Conservation (phyloP, 2,797 vertebrate genomes). For the Sparus aurata region DNA sequence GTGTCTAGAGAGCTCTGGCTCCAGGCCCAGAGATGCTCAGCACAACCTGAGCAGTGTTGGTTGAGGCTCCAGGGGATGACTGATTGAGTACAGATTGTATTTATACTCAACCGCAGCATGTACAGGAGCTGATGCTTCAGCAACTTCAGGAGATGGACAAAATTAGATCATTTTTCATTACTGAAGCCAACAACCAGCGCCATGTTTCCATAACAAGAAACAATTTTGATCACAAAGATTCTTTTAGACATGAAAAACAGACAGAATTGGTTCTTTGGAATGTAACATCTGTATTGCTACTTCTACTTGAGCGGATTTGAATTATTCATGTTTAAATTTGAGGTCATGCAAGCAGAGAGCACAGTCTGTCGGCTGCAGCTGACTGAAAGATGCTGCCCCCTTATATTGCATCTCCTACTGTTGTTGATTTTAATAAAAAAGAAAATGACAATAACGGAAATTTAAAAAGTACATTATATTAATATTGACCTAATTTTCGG, state of each 20-base stretch:
- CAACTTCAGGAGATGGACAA: conserved; percentile 42
- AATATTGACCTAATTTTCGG: not conserved
- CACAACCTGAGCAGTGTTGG: conserved; percentile 59
- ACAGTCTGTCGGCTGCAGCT: conserved; percentile 21
- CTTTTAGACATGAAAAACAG: conserved; percentile 28
- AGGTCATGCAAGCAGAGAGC: conserved; percentile 34
- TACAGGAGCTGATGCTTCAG: conserved; percentile 57
- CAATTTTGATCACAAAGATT: conserved; percentile 13
- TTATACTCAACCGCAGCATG: conserved; percentile 58
- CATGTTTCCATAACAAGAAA: conserved; percentile 15
- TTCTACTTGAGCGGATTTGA: conserved; percentile 41
- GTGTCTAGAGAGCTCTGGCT: conserved; percentile 66
- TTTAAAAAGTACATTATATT: not conserved
- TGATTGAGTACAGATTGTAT: conserved; percentile 63
- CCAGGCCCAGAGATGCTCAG: conserved; percentile 65
- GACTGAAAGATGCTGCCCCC: conserved; percentile 13
- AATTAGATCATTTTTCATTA: conserved; percentile 63
- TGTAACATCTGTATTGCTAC: conserved; percentile 42
- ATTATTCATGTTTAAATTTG: conserved; percentile 59
- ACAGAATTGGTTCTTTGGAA: conserved; percentile 35
- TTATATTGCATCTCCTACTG: not conserved
- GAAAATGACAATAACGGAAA: not conserved
- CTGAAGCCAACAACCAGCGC: conserved; percentile 23
- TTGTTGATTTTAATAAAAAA: conserved; percentile 3
- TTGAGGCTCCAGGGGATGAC: conserved; percentile 56